Evolutionary conservation across 2,113 vertebrate species (phyloP), one percentile per base, ranked within the genome.

Genomic region (Machaerirhynchus nigripectus): DNA sequence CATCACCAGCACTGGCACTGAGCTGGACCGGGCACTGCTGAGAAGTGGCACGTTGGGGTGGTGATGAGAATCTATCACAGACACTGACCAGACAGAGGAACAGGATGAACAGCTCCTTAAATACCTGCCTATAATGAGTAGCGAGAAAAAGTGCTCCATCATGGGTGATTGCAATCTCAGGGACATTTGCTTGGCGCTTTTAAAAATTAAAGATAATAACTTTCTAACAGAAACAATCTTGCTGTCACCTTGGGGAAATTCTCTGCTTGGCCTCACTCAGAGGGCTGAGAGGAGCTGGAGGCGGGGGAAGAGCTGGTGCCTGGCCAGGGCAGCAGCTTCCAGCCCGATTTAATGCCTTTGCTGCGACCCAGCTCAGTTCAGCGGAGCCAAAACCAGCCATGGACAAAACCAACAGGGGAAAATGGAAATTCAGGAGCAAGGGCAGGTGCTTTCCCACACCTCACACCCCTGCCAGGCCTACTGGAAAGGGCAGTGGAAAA

Each of bases 191-290:
- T 96, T 93, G 95, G 94, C 17, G 91, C 93, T 87, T 95, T 94
- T 87, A 96, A 96, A 96, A 95, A 94, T 96, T 95, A 97, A 94
- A 96, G 91, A 93, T 92, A 93, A 95, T 91, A 96, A 95, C 96
- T 93, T 93, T 91, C 95, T 87, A 96, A 94, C 89, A 96, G 95
- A 95, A 93, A 94, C 91, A 96, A 93, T 94, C 94, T 93, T 94
- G 94, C 94, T 96, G 93, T 93, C 96, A 97, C 91, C 95, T 96
- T 89, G 94, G 95, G 91, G 95, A 93, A 96, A 93, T 91, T 91
- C 95, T 94, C 84, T 63, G 95, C 82, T 73, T 93, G 94, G 91
- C 94, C 96, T 93, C 88, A 11, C 75, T 91, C 85, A 11, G 89
- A 83, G 76, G 86, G 81, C 57, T 40, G 87, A 47, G 90, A 87